Evolutionary conservation across 2,113 vertebrate species (phyloP), one percentile per base, ranked within the genome.

Genomic region (Ochotona curzoniae): DNA sequence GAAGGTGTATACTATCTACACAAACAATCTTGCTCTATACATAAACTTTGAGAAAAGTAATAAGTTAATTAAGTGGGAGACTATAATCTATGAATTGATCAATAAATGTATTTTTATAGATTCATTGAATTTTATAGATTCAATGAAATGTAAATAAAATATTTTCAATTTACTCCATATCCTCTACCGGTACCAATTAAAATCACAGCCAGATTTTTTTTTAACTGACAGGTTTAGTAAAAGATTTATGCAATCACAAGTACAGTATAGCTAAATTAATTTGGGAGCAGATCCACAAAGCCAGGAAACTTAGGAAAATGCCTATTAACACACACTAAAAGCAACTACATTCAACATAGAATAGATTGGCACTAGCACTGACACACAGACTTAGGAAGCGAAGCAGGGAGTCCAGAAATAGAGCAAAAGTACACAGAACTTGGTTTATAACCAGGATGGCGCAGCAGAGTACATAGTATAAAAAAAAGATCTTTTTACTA

Each of bases 181-280:
- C 93, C 78, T 73, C 54, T 71, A 69, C 10, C 61, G 7, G 76
- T 75, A 71, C 47, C 21, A 93, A 61, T 61, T 91, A 67, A 96
- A 93, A 60, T 67, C 64, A 86, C 8, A 89, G 70, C 15, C 38
- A 78, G 28, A 9, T 15, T 30, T 70, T 88, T 88, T 38, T 60
- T 3, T 69, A 79, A 83, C 51, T 51, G 32, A 89, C 49, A 91
- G 85, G 44, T 11, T 57, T 26, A 76, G 64, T 60, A 21, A 80
- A 67, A 11, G 89, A 83, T 73, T 78, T 91, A 85, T 35, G 66
- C 92, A 83, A 86, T 69, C 11, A 26, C 54, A 82, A 91, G 25
- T 12, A 25, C 11, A 87, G 87, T 92, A 94, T 51, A 78, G 10
- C 71, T 82, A 71, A 73, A 38, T 85, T 86, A 93, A 76, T 67